Evolutionary conservation across 2,888 invertebrate species (phyloP), one percentile per base, ranked within the genome.

Genomic region (Leucophenga montana): DNA sequence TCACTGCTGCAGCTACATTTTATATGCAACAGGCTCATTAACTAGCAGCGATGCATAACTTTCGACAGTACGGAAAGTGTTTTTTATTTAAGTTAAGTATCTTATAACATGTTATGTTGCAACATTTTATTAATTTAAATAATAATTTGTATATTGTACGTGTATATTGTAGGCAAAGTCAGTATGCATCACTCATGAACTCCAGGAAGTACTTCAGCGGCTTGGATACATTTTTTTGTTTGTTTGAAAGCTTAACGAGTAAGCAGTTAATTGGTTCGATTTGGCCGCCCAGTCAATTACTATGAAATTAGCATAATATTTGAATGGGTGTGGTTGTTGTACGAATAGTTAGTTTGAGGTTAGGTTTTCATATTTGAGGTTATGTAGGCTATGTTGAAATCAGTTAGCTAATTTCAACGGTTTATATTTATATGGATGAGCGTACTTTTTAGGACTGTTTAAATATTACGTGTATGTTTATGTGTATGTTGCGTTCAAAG

Each of bases 61-160:
- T 78, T 73, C 74, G 73, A 66, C 67, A 75, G 82, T 84, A 77
- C 84, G 80, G 80, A 82, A 81, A 84, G 80, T 77, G 67, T 77
- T 75, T 82, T 67, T 75, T n/a, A n/a, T 74, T 80, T 74, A 69
- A 75, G 75, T 77, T 80, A 80, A 80, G 78, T 80, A 71, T 61
- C 71, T 67, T 68, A 71, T 74, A 78, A 72, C 80, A 80, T 80
- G 83, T 76, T 69, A 83, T 76, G 70, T 67, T 75, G 72, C 70
- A 70, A 54, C 68, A 69, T 73, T 68, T 68, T 61, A 69, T 57
- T 62, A 54, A 83, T 80, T 80, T 76, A 73, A 80, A 76, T 83
- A 27, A 33, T 1, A 48, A 20, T 46, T 64, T 64, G n/a, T 59
- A n/a, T 27, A n/a, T n/a, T n/a, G n/a, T n/a, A 16, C 59, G 27